Evolutionary conservation across 2,797 vertebrate genomes (phyloP).

Genomic region (Gila robusta): DNA sequence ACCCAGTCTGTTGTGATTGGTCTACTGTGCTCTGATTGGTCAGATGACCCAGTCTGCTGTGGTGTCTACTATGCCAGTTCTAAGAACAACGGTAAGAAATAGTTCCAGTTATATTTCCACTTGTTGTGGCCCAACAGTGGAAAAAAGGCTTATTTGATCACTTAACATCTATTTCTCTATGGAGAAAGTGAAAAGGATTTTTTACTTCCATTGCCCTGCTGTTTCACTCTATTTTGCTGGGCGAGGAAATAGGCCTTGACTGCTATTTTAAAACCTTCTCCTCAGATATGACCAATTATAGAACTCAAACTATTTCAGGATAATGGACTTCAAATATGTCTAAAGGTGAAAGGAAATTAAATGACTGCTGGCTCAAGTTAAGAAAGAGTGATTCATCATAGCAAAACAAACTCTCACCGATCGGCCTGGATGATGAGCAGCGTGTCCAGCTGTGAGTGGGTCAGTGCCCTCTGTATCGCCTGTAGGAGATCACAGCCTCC

Average conservation of each 20-base stretch:
- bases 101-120: background rate
- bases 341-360: constrained; percentile 4
- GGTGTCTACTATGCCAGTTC: no score
- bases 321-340: background rate
- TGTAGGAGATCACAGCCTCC: constrained; percentile 78
- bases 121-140: background rate
- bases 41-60: background rate
- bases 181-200: background rate
- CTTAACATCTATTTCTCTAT: background rate
- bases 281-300: constrained; percentile 13
- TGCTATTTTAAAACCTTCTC: constrained; percentile 11
- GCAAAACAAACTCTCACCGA: constrained; percentile 71
- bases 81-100: no score
- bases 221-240: background rate
- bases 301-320: background rate
- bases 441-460: constrained; percentile 72
- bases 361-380: constrained; percentile 25
- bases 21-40: background rate
- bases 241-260: background rate
- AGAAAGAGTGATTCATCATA: constrained; percentile 34
- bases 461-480: constrained; percentile 71
- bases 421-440: constrained; percentile 76
- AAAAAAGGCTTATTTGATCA: background rate
- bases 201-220: background rate
- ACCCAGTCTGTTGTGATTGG: no score